Evolutionary conservation across 2,113 vertebrate species (phyloP).

Genomic region (Stigmatopora argus): DNA sequence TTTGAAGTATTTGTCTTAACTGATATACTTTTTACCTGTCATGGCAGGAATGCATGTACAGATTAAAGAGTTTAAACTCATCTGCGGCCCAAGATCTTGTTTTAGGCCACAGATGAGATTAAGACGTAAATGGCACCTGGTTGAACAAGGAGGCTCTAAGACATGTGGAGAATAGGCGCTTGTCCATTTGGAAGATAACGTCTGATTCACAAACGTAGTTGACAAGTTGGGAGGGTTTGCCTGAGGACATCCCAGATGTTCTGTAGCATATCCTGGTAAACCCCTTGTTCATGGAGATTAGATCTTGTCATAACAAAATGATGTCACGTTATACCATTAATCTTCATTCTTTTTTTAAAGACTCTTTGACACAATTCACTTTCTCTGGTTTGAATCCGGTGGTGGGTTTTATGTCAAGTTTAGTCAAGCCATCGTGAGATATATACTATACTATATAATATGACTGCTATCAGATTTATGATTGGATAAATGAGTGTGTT

Average conservation of each 20-base stretch:
- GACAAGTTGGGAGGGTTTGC: slow-evolving; percentile 38
- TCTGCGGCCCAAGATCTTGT: slow-evolving; percentile 15
- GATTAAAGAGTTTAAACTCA: slow-evolving; percentile 37
- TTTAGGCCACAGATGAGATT: too few relatives aligned
- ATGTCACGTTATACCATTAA: slow-evolving; percentile 38
- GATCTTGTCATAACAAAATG: slow-evolving; percentile 26
- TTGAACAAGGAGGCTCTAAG: slow-evolving; percentile 27
- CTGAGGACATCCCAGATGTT: slow-evolving; percentile 25
- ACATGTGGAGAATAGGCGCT: slow-evolving; percentile 41
- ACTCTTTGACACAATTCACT: background rate
- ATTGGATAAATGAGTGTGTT: background rate
- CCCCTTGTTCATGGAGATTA: slow-evolving; percentile 28
- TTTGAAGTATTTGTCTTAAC: slow-evolving; percentile 16
- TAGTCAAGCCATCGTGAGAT: background rate
- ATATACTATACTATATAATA: too few relatives aligned
- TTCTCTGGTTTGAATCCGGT: background rate
- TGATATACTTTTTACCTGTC: slow-evolving; percentile 16
- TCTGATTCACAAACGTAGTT: slow-evolving; percentile 40
- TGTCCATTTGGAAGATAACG: slow-evolving; percentile 51
- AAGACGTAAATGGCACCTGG: slow-evolving; percentile 25
- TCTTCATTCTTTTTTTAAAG: slow-evolving; percentile 1
- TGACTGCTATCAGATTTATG: too few relatives aligned
- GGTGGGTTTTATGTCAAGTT: background rate
- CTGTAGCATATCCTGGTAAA: slow-evolving; percentile 16
- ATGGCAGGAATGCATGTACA: background rate